phyloP scores from a whole-genome alignment of 2,797 vertebrate species.

The Lepilemur ruficaudatus region DNA sequence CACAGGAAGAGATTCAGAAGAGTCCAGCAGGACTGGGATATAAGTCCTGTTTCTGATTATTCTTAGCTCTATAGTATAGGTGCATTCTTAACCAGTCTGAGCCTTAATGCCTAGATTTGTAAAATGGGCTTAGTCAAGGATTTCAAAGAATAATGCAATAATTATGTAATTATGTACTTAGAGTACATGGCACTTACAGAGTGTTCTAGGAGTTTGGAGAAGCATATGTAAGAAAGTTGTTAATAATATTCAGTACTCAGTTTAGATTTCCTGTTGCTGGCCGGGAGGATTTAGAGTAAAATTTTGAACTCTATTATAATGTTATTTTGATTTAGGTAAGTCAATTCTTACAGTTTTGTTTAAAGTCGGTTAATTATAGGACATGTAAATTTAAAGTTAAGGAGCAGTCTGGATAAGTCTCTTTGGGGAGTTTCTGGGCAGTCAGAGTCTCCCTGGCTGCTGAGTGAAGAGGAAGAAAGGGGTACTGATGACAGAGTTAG shows the following conservation, averaged over 20 bases:
- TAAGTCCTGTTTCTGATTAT: neutral
- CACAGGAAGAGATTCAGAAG: neutral
- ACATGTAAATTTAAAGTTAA: neutral
- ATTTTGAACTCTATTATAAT: neutral
- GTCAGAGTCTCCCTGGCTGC: neutral
- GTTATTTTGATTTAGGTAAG: slow-evolving; percentile 26
- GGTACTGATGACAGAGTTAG: neutral
- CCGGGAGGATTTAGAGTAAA: slow-evolving; percentile 8
- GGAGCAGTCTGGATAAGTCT: neutral
- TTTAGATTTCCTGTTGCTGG: slow-evolving; percentile 18
- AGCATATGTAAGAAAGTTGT: neutral
- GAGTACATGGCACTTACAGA: neutral
- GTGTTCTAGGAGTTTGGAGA: neutral
- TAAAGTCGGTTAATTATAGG: slow-evolving; percentile 8
- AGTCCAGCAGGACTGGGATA: neutral
- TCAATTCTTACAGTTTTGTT: slow-evolving; percentile 19
- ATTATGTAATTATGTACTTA: neutral
- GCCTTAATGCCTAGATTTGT: neutral
- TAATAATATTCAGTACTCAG: neutral
- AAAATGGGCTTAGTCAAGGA: neutral
- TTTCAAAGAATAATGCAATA: neutral
- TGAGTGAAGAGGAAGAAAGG: neutral
- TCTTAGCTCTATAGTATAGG: neutral
- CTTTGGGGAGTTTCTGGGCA: neutral
- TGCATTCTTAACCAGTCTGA: neutral